A percentile compares a stretch with the other conserved stretches of the same genome.
Evolutionary conservation across 1,140 invertebrate species (phyloP).

Genomic region (Caenorhabditis inopinata): DNA sequence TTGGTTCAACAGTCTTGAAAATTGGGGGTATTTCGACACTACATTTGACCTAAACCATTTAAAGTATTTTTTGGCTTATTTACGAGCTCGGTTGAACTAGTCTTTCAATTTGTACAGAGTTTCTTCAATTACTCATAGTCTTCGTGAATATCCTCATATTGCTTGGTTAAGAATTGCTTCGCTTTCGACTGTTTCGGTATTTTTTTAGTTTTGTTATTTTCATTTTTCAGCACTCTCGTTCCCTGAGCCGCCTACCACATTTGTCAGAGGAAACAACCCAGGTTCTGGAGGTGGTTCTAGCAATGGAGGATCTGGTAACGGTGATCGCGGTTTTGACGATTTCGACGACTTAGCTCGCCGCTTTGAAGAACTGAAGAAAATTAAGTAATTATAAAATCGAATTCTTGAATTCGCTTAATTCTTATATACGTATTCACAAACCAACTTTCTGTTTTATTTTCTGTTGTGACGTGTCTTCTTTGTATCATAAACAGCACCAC

Average conservation of each 20-base stretch:
- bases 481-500: conserved; percentile 18
- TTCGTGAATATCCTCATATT: too few species aligned
- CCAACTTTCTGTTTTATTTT: not conserved
- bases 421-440: not conserved
- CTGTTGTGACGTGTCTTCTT: conserved; percentile 20
- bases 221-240: conserved; percentile 52
- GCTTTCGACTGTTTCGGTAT: too few species aligned
- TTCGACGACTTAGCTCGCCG: conserved; percentile 51
- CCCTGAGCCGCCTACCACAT: conserved; percentile 56
- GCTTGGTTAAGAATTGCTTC: too few species aligned
- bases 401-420: not conserved
- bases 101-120: too few species aligned
- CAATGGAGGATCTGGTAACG: not conserved
- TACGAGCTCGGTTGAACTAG: too few species aligned
- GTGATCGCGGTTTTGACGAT: conserved; percentile 37
- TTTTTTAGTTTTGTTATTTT: too few species aligned
- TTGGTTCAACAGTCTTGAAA: too few species aligned
- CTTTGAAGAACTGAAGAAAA: conserved; percentile 53
- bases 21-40: too few species aligned
- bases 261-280: conserved; percentile 2
- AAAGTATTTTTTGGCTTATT: too few species aligned
- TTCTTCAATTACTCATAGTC: too few species aligned
- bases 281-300: not conserved
- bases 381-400: conserved; percentile 2
- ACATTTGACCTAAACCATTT: too few species aligned